Evolutionary conservation across 2,888 invertebrate species (phyloP).

Genomic region (Phytoseiulus persimilis): DNA sequence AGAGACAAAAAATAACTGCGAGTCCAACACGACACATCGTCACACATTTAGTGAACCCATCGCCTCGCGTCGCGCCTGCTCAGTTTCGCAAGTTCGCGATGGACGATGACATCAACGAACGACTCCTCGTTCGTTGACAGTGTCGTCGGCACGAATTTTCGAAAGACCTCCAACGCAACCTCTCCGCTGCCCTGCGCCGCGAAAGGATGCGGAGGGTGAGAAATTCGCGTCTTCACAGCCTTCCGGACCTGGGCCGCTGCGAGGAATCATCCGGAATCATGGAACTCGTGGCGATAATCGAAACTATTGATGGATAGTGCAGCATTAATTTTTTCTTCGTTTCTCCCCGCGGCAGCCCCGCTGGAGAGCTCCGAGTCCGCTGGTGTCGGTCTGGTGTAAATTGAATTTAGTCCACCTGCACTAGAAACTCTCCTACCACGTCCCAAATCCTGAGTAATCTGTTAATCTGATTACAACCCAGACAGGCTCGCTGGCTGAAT

Average conservation of each 20-base stretch:
- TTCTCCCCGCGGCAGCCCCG: not conserved
- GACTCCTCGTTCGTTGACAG: not conserved
- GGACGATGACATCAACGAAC: not conserved
- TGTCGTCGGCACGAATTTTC: not conserved
- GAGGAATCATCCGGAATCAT: not conserved
- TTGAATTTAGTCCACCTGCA: constrained; percentile 5
- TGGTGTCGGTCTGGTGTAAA: not conserved
- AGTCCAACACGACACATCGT: not conserved
- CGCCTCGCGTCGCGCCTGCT: not conserved
- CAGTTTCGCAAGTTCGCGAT: not conserved
- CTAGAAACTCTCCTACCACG: not conserved
- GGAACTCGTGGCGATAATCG: not conserved
- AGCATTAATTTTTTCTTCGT: not conserved
- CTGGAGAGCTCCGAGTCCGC: not conserved
- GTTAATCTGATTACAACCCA: constrained; percentile 34
- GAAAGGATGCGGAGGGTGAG: no score
- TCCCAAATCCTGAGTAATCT: constrained; percentile 34
- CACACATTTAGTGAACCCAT: not conserved
- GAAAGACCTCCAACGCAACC: no score
- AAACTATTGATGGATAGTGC: not conserved
- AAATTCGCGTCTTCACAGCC: not conserved
- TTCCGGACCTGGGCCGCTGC: not conserved
- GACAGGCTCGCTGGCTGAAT: not conserved
- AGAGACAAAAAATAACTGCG: not conserved
- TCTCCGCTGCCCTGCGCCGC: no score